These are phyloP conservation scores for Eptesicus fuscus DNA, from an alignment of 2,113 vertebrate genomes.

Conservation along the genomic window DNA sequence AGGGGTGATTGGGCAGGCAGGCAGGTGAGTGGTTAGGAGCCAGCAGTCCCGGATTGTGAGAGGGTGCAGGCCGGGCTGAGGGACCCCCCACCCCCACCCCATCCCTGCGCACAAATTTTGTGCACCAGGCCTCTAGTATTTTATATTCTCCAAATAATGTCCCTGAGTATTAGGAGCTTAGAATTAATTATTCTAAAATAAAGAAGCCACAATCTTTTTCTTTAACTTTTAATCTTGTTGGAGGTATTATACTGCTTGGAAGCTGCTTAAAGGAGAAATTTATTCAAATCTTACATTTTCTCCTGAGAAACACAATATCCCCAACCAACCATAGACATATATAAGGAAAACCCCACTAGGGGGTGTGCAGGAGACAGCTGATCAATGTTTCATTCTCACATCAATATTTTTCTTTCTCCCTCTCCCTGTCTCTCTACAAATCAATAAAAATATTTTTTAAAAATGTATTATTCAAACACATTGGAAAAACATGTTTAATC, in stretches of 20 bases:
- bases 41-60: too few relatives aligned
- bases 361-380: neutral
- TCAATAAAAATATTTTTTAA: neutral
- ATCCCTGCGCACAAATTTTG: too few relatives aligned
- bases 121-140: neutral
- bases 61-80: too few relatives aligned
- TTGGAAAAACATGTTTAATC: conserved; percentile 6
- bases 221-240: neutral
- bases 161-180: neutral
- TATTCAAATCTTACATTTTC: neutral
- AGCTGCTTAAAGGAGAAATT: neutral
- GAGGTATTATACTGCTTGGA: neutral
- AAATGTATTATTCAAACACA: neutral
- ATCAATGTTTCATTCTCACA: neutral
- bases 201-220: neutral
- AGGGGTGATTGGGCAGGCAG: too few relatives aligned
- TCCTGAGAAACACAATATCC: neutral
- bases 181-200: neutral
- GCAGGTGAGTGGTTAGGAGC: too few relatives aligned
- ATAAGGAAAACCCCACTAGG: neutral
- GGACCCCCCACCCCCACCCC: too few relatives aligned
- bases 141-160: neutral
- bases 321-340: neutral
- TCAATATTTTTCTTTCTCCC: neutral
- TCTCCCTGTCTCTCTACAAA: neutral